These are phyloP conservation scores for Amiota minor DNA, from an alignment of 2,888 invertebrate genomes.

Conservation along the genomic window DNA sequence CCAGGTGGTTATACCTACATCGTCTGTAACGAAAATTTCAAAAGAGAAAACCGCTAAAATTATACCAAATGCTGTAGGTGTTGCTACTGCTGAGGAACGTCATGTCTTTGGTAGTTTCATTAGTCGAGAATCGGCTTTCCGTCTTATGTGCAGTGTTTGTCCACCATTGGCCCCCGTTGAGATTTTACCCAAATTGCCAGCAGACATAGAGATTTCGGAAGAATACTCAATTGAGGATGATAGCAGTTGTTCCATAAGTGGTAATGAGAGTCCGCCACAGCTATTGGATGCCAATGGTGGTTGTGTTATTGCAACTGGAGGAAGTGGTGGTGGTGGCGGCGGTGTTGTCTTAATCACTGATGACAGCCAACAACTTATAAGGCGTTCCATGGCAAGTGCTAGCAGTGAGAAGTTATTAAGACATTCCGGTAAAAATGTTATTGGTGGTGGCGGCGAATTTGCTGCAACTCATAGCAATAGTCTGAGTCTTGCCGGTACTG, in stretches of 20 bases:
- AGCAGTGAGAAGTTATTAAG: slow-evolving; percentile 43
- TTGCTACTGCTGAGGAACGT: slow-evolving; percentile 84
- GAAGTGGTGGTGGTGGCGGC: slow-evolving; percentile 42
- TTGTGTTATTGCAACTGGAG: slow-evolving; percentile 40
- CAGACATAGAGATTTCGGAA: slow-evolving; percentile 69
- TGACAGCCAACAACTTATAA: slow-evolving; percentile 55
- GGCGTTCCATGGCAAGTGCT: slow-evolving; percentile 50
- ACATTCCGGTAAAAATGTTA: slow-evolving; percentile 55
- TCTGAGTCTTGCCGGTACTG: slow-evolving; percentile 15
- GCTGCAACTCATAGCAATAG: slow-evolving; percentile 51
- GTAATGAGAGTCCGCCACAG: slow-evolving; percentile 74
- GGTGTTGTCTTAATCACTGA: slow-evolving; percentile 22
- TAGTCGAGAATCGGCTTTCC: slow-evolving; percentile 90
- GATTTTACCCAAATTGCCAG: slow-evolving; percentile 67
- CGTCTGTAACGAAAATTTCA: slow-evolving; percentile 88
- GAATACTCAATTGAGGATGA: slow-evolving; percentile 75
- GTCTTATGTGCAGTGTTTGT: slow-evolving; percentile 90
- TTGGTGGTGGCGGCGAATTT: slow-evolving; percentile 27
- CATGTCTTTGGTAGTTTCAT: slow-evolving; percentile 93
- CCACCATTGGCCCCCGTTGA: slow-evolving; percentile 75
- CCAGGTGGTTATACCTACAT: slow-evolving; percentile 89
- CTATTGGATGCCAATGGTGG: slow-evolving; percentile 46
- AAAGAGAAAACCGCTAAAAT: slow-evolving; percentile 95
- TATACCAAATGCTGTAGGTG: slow-evolving; percentile 94
- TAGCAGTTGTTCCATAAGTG: slow-evolving; percentile 76